Evolutionary conservation across 1,140 invertebrate genomes (phyloP), one percentile per base, ranked within the genome.

Genomic region (Drosophila parvula): DNA sequence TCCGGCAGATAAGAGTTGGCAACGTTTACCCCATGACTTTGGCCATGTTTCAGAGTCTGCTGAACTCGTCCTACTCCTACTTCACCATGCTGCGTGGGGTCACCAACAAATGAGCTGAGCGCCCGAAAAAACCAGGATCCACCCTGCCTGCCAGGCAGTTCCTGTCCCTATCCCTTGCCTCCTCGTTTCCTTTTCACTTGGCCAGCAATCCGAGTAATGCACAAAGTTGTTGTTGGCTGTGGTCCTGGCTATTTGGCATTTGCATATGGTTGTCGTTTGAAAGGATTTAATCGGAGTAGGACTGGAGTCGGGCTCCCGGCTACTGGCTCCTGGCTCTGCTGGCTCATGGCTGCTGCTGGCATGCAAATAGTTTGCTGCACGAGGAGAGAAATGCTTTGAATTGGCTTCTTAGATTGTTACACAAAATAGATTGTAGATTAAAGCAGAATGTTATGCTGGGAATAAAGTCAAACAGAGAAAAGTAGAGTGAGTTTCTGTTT

Each of bases 11-110:
- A 64, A 88, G 73, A 71, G 76, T 81, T 59, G 91, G 82, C 56
- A 85, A 91, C 74, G 63, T 91, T 80, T 91, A 91, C 78, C 89
- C 91, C 78, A 91, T 92, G 91, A 90, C 90, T 74, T 81, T 92
- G 83, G 82, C 84, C 67, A 91, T 84, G 71, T 92, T 92, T 85
- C 91, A 91, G 79, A 90, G 82, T 67, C 70, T 92, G 67, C 47
- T 92, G 67, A 92, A 91, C 84, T 74, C 79, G 53, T 91, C 90
- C 55, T 92, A 91, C 77, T 89, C 90, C 48, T 91, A 90, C 77
- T 92, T 92, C 74, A 90, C 90, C 59, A 78, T 91, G 78, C 47
- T 92, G 77, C 76, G 83, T 67, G 89, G 89, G 75, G 71, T 91
- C 62, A 90, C 86, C 55, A 81, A 73, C 74, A 88, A 89, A 88